Evolutionary conservation across 2,888 invertebrate genomes (phyloP).

Genomic region (Ariolimax columbianus): DNA sequence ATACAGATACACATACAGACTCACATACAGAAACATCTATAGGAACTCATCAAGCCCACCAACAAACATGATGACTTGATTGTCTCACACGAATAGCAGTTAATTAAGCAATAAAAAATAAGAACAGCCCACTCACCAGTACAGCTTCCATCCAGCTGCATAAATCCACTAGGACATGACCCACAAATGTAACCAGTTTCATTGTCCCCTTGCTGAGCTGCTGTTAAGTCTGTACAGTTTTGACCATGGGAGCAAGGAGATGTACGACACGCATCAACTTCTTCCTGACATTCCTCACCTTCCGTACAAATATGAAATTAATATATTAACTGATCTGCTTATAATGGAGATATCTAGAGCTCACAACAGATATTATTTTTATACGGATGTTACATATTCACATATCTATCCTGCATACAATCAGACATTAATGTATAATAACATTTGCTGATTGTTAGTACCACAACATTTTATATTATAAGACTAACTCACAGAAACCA

Average conservation of each 20-base stretch:
- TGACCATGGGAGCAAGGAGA: background rate
- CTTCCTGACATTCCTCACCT: constrained; percentile 23
- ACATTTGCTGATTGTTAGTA: no score
- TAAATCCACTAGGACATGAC: constrained; percentile 56
- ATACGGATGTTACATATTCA: no score
- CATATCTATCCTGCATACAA: no score
- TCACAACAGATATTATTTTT: no score
- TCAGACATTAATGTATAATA: no score
- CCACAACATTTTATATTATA: no score
- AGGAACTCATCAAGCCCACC: no score
- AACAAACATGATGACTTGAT: no score
- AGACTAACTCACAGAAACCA: no score
- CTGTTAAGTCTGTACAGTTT: constrained; percentile 57
- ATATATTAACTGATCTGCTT: no score
- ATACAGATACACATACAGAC: constrained; percentile 7
- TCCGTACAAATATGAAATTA: background rate
- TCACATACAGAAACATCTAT: background rate
- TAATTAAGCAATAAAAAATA: background rate
- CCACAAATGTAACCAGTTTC: constrained; percentile 44
- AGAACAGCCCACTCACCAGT: background rate
- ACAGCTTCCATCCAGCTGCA: background rate
- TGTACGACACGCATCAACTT: background rate
- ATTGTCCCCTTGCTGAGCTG: constrained; percentile 51
- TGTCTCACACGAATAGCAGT: background rate
- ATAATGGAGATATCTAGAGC: no score